These are phyloP conservation scores for Limnodromus scolopaceus DNA, from an alignment of 2,797 vertebrate species.

Conservation along the genomic window DNA sequence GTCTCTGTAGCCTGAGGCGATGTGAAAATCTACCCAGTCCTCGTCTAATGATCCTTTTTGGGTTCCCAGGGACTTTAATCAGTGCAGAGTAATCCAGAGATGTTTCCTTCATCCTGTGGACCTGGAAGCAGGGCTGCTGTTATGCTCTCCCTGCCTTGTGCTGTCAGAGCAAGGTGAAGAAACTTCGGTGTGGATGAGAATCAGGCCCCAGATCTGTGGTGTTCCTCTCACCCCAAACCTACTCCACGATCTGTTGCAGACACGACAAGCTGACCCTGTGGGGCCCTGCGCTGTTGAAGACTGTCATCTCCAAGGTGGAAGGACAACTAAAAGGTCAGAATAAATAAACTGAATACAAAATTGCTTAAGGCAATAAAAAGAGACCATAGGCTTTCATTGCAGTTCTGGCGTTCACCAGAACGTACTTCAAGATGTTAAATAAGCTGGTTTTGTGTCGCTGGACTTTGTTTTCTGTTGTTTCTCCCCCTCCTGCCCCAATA, in stretches of 20 bases:
- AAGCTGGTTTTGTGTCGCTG: not conserved
- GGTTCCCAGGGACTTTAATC: not conserved
- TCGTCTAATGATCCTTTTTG: not conserved
- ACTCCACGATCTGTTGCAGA: not conserved
- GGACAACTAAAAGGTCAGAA: conserved; percentile 40
- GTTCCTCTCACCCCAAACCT: not conserved
- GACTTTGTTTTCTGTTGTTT: not conserved
- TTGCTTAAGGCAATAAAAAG: conserved; percentile 20
- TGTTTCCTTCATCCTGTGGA: not conserved
- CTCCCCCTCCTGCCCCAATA: not conserved
- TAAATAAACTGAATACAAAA: conserved; percentile 49
- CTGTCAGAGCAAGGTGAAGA: not conserved
- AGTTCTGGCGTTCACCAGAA: not conserved
- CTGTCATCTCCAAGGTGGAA: not conserved
- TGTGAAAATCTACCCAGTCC: not conserved
- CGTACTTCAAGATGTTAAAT: conserved; percentile 1
- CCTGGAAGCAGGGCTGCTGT: not conserved
- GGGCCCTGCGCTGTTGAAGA: not conserved
- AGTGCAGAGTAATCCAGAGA: not conserved
- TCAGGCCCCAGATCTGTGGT: not conserved
- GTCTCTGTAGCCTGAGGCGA: not conserved
- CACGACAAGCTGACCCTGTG: not conserved
- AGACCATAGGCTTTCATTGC: not conserved
- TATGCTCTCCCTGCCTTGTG: not conserved
- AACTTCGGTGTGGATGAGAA: not conserved